These are phyloP conservation scores for Folsomia candida DNA, from an alignment of 2,888 invertebrate genomes.

Conservation along the genomic window DNA sequence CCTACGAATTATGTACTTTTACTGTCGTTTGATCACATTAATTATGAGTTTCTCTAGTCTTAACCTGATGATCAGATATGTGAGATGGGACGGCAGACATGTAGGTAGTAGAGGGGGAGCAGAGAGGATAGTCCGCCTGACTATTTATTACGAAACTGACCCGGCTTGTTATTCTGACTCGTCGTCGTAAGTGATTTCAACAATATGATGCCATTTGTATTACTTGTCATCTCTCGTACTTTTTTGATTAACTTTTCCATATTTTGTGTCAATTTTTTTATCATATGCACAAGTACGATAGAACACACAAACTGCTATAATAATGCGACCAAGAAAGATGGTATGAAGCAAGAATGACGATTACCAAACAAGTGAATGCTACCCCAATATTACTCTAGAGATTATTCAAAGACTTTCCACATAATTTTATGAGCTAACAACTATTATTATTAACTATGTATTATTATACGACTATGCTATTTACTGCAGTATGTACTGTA, in stretches of 20 bases:
- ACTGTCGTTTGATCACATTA: background rate
- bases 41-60: background rate
- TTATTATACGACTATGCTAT: no score
- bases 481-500: no score
- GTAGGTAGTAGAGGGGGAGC: background rate
- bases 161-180: background rate
- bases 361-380: background rate
- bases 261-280: no score
- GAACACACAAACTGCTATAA: no score
- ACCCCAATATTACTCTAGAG: no score
- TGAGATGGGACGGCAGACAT: background rate
- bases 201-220: conserved; percentile 17
- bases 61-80: background rate
- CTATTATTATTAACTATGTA: background rate
- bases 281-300: background rate
- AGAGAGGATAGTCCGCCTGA: background rate
- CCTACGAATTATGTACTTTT: background rate
- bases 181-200: background rate
- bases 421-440: background rate
- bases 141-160: background rate
- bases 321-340: background rate
- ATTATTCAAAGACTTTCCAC: conserved; percentile 13
- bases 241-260: conserved; percentile 1
- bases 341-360: background rate
- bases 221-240: conserved; percentile 16